Conservation (phyloP, 2,888 invertebrate genomes). For the Zaprionus bogoriensis region DNA sequence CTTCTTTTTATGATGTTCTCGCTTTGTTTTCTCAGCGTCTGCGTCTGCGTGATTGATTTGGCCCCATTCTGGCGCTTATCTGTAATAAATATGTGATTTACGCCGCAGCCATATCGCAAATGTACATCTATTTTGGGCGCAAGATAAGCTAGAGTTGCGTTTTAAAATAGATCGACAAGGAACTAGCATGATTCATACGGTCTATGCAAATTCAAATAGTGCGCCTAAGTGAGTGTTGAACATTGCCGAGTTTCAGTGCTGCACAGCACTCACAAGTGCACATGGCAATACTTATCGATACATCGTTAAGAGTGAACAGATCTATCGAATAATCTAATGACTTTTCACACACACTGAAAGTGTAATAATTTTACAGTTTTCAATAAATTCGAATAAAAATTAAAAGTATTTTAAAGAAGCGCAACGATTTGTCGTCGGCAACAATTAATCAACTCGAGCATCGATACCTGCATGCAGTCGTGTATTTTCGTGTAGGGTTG, state of each 20-base stretch:
- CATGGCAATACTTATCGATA: not conserved
- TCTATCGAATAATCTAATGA: not conserved
- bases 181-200: not conserved
- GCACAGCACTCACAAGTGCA: not conserved
- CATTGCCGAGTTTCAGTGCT: not conserved
- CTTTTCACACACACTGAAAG: not conserved
- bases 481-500: not conserved
- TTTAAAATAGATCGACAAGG: not conserved
- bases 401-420: not conserved
- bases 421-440: not conserved
- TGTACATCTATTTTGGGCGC: slow-evolving; percentile 21
- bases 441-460: not conserved
- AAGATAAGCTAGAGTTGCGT: slow-evolving; percentile 3
- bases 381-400: not conserved
- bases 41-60: slow-evolving; percentile 7
- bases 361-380: not conserved
- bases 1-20: not conserved
- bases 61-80: slow-evolving; percentile 22
- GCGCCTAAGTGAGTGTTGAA: slow-evolving; percentile 12
- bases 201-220: not conserved
- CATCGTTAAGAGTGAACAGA: not conserved
- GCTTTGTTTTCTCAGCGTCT: not conserved
- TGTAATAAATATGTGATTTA: slow-evolving; percentile 7
- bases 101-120: slow-evolving; percentile 3
- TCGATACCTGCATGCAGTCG: slow-evolving; percentile 4